Evolutionary conservation across 2,113 vertebrate genomes (phyloP).

Genomic region (Salvelinus sp.): DNA sequence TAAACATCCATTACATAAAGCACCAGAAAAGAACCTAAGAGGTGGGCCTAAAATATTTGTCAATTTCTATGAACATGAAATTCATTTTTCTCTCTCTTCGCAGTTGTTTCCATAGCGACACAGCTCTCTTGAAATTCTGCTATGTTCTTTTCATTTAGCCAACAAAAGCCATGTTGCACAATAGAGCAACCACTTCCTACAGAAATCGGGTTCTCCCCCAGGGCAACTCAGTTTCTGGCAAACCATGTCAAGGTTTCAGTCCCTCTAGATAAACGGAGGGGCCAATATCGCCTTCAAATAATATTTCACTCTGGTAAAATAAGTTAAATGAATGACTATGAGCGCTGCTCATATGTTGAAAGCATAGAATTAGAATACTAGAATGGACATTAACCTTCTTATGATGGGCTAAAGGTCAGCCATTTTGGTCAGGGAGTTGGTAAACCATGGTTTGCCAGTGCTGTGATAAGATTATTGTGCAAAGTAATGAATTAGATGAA

Average conservation of each 20-base stretch:
- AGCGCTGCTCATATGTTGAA: not conserved
- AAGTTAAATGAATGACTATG: not conserved
- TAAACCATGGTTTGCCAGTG: too few relatives aligned
- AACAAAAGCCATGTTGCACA: conserved; percentile 76
- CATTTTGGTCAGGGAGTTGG: too few relatives aligned
- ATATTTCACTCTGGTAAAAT: not conserved
- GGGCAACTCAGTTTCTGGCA: conserved; percentile 31
- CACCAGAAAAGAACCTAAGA: conserved; percentile 20
- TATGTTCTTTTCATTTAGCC: conserved; percentile 71
- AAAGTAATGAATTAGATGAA: too few relatives aligned
- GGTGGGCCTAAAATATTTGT: conserved; percentile 59
- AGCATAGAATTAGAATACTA: too few relatives aligned
- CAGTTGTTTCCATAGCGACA: conserved; percentile 81
- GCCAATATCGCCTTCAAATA: not conserved
- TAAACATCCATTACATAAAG: conserved; percentile 32
- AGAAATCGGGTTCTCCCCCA: conserved; percentile 59
- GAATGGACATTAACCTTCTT: too few relatives aligned
- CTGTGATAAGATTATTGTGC: too few relatives aligned
- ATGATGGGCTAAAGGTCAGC: too few relatives aligned
- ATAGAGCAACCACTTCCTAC: conserved; percentile 69
- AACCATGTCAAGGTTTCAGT: conserved; percentile 28
- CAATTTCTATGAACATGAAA: conserved; percentile 62
- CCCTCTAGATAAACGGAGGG: not conserved
- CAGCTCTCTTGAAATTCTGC: conserved; percentile 73
- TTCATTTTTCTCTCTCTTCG: conserved; percentile 56